Evolutionary conservation across 2,113 vertebrate genomes (phyloP).

Genomic region (Ardeotis arabs): DNA sequence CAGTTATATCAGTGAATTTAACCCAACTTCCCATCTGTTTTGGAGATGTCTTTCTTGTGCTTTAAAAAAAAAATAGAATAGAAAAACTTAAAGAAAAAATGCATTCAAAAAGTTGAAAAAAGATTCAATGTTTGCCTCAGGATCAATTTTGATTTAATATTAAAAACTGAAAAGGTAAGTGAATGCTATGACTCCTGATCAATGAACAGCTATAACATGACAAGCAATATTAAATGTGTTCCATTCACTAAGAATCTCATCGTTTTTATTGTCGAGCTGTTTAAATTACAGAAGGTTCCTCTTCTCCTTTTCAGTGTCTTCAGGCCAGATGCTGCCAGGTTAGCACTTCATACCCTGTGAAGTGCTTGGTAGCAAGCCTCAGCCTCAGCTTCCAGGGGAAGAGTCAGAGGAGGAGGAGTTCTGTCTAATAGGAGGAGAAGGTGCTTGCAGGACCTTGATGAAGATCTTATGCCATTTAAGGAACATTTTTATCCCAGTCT

Average conservation of each 20-base stretch:
- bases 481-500: background rate
- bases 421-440: background rate
- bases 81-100: background rate
- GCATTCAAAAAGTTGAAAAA: background rate
- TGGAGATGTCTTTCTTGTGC: background rate
- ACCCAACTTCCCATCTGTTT: constrained; percentile 47
- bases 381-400: background rate
- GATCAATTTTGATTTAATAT: constrained; percentile 39
- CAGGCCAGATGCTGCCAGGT: background rate
- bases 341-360: background rate
- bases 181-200: background rate
- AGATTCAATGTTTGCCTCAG: constrained; percentile 19
- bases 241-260: background rate
- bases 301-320: background rate
- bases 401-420: background rate
- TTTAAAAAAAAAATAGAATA: background rate
- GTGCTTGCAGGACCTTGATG: background rate
- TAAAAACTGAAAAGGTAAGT: background rate
- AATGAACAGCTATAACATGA: background rate
- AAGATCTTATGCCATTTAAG: background rate
- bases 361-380: background rate
- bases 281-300: background rate
- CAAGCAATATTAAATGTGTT: background rate
- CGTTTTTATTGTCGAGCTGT: background rate
- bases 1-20: constrained; percentile 54